Evolutionary conservation across 2,797 vertebrate species (phyloP).

Genomic region (Choloepus didactylus): DNA sequence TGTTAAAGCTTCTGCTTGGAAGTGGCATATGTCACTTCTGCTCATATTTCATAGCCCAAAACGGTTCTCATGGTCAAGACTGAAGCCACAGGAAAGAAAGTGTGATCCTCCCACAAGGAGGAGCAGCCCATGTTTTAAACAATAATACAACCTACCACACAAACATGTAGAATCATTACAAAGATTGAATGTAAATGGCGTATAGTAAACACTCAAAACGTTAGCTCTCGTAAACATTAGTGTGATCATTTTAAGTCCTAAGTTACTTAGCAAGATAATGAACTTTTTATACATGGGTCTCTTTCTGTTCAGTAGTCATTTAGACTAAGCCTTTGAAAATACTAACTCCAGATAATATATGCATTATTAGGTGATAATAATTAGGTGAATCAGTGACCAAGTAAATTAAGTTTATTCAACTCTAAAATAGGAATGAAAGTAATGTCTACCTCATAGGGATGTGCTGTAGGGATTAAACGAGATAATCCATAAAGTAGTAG

Average conservation of each 20-base stretch:
- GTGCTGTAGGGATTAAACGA: constrained; percentile 23
- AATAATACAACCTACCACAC: neutral
- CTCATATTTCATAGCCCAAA: neutral
- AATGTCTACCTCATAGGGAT: neutral
- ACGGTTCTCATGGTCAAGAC: neutral
- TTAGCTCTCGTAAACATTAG: neutral
- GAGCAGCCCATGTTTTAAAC: neutral
- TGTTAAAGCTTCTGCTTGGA: neutral
- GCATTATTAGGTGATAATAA: neutral
- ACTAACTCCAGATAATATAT: neutral
- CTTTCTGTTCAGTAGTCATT: neutral
- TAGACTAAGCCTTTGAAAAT: constrained; percentile 35
- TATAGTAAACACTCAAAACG: neutral
- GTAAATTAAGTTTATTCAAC: constrained; percentile 5
- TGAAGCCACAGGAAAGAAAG: neutral
- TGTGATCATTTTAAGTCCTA: constrained; percentile 33
- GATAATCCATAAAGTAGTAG: neutral
- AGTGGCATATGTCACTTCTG: neutral
- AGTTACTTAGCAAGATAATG: neutral
- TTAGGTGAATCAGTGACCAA: neutral
- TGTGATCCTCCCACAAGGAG: neutral
- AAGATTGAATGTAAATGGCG: neutral
- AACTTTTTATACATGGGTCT: neutral
- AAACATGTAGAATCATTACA: neutral
- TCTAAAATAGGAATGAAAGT: constrained; percentile 26